Conservation (phyloP, 30 jellyfish, hydroid and myxozoan genomes). For the Chironex yamaguchii region DNA sequence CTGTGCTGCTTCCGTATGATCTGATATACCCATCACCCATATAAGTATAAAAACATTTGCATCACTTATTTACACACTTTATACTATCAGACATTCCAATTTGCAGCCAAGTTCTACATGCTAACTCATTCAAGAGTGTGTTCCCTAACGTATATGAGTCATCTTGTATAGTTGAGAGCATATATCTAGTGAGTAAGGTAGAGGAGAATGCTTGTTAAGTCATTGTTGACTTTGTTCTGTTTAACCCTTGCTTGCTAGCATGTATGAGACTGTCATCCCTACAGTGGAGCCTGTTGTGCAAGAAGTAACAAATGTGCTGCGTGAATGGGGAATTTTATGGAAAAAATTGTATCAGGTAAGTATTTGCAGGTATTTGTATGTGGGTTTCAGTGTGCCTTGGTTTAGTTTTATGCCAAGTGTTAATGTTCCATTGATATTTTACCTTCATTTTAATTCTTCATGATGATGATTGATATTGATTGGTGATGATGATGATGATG, state of each 20-base stretch:
- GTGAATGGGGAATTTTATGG: constrained; percentile 95
- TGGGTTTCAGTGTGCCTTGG: too few species aligned
- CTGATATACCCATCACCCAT: too few species aligned
- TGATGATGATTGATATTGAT: neutral
- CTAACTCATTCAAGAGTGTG: too few species aligned
- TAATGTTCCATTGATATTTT: neutral
- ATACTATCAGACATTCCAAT: too few species aligned
- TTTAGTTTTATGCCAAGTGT: neutral
- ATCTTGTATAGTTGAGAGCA: too few species aligned
- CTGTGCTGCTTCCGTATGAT: too few species aligned
- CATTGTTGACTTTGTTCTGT: neutral
- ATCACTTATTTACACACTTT: too few species aligned
- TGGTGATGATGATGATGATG: neutral
- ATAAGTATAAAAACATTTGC: too few species aligned
- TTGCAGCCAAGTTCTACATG: too few species aligned
- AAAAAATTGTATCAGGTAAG: constrained; percentile 83
- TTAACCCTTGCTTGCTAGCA: constrained; percentile 21
- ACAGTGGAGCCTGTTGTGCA: constrained; percentile 79
- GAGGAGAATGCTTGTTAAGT: neutral
- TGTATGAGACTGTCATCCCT: constrained; percentile 85
- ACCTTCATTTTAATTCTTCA: neutral
- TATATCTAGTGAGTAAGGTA: too few species aligned
- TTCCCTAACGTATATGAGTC: too few species aligned
- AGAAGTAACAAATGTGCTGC: constrained; percentile 86
- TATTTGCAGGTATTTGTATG: neutral